Evolutionary conservation across 2,888 invertebrate species (phyloP), one percentile per base, ranked within the genome.

Genomic region (Perithous albicinctus): DNA sequence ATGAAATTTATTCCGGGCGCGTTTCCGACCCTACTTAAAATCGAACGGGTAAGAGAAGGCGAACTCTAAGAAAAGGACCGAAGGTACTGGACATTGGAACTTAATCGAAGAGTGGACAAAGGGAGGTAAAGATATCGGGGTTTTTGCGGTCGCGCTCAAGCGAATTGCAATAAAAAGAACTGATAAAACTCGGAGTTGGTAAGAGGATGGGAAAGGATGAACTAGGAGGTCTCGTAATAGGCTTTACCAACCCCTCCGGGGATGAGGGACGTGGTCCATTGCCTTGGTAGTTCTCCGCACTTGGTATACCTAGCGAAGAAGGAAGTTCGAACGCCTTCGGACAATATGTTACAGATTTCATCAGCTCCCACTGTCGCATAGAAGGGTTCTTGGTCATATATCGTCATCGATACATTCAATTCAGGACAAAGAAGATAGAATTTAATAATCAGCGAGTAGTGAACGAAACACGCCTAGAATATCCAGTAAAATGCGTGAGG

Each of bases 1-100:
- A 75, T 72, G 69, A 85, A 87, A 88, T 88, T 86, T 88, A 88
- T 88, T 88, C 88, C 73, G 23, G 61, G 32, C 85, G 85, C 87
- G 87, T 88, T 81, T 84, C 67, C 82, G 80, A 86, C 82, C 85
- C 75, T 72, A 77, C 83, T 84, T 83, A 82, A 86, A 85, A 78
- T 80, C 29, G 18, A 12, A 18, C 7, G 10, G 20, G 26, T n/a
- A 32, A 59, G 59, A 29, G 41, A 32, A 35, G 4, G 38, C 35
- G 61, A 26, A 64, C 32, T 1, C 8, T 23, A 29, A 38, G 38
- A 73, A 38, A 32, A 46, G 54, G 20, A 51, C 15, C 51, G 61
- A 29, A 35, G 38, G 2, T 12, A 20, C 35, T 26, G 26, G 15
- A 80, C 73, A 75, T 66, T 69, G 75, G 74, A 80, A 84, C 83